Percentiles rank a stretch among this genome's conserved stretches.
Conservation (phyloP, 1,140 invertebrate genomes). For the Drosophila seguyi region DNA sequence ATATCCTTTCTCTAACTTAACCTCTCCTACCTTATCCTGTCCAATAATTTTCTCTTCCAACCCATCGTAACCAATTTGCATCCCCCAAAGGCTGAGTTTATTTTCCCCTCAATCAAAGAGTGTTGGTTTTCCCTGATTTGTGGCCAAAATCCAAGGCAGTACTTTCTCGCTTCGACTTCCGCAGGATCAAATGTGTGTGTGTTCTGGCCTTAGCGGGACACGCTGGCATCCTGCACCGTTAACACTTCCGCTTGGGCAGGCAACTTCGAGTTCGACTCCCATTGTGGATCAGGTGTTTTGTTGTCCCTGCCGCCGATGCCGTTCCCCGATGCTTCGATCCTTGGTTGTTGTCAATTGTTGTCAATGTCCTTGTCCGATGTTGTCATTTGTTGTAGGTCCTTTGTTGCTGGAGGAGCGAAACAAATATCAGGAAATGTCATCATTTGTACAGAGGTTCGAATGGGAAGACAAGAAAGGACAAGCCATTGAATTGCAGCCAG, state of each 20-base stretch:
- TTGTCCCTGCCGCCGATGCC: slow-evolving; percentile 2
- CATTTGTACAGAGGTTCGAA: slow-evolving; percentile 61
- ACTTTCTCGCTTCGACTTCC: slow-evolving; percentile 1
- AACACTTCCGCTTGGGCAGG: slow-evolving; percentile 65
- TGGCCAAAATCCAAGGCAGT: background rate
- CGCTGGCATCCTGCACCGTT: slow-evolving; percentile 47
- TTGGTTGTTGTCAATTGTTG: slow-evolving; percentile 1
- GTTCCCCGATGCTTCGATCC: slow-evolving; percentile 3
- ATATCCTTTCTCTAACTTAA: no score
- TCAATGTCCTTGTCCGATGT: slow-evolving; percentile 14
- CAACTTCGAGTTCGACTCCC: slow-evolving; percentile 23
- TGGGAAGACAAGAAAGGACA: slow-evolving; percentile 18
- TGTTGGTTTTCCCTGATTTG: background rate
- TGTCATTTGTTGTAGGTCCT: slow-evolving; percentile 28
- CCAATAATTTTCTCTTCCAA: background rate
- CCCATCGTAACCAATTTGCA: background rate
- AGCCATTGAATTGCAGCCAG: slow-evolving; percentile 43
- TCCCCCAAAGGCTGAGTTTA: background rate
- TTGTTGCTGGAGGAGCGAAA: slow-evolving; percentile 62
- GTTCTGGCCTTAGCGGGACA: slow-evolving; percentile 6
- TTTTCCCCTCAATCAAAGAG: background rate
- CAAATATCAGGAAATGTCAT: slow-evolving; percentile 83
- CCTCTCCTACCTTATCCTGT: no score
- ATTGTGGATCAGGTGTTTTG: slow-evolving; percentile 60
- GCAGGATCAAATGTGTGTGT: background rate